Evolutionary conservation across 2,888 invertebrate species (phyloP).

Genomic region (Monochamus alternatus): DNA sequence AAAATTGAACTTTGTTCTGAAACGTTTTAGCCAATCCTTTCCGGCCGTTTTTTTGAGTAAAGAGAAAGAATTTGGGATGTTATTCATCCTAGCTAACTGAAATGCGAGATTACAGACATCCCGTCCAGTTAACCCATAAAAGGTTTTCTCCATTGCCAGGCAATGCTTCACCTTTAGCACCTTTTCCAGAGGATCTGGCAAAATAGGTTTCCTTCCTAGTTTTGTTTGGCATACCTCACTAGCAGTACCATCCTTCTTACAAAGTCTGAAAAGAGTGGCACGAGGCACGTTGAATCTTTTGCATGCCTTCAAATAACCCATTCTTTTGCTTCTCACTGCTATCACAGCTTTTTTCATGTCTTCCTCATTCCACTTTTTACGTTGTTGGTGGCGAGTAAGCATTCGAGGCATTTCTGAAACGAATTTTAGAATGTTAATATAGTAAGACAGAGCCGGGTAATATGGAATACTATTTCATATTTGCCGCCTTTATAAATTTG

Average conservation of each 20-base stretch:
- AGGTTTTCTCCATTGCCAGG: conserved; percentile 25
- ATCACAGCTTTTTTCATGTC: conserved; percentile 14
- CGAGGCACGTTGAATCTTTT: conserved; percentile 34
- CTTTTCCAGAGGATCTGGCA: conserved; percentile 19
- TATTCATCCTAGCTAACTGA: conserved; percentile 37
- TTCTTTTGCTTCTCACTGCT: conserved; percentile 23
- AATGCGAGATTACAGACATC: conserved; percentile 22
- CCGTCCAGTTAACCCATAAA: conserved; percentile 38
- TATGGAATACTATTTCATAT: too few relatives aligned
- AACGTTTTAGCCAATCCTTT: conserved; percentile 37
- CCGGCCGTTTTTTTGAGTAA: conserved; percentile 32
- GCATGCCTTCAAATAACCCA: conserved; percentile 28
- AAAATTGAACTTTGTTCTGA: too few relatives aligned
- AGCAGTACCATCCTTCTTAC: conserved; percentile 15
- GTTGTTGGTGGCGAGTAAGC: neutral
- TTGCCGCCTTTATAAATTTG: too few relatives aligned
- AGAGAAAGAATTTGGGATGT: conserved; percentile 31
- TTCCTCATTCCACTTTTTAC: conserved; percentile 19
- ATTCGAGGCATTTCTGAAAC: too few relatives aligned
- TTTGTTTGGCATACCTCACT: neutral
- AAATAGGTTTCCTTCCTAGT: conserved; percentile 28
- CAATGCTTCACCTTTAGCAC: conserved; percentile 14
- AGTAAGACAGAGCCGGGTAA: too few relatives aligned
- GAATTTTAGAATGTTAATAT: too few relatives aligned
- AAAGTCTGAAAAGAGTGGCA: conserved; percentile 37